Percentiles rank a stretch among this genome's conserved stretches.
Conservation (phyloP, 2,888 invertebrate genomes). For the Monoplex corrugatus region DNA sequence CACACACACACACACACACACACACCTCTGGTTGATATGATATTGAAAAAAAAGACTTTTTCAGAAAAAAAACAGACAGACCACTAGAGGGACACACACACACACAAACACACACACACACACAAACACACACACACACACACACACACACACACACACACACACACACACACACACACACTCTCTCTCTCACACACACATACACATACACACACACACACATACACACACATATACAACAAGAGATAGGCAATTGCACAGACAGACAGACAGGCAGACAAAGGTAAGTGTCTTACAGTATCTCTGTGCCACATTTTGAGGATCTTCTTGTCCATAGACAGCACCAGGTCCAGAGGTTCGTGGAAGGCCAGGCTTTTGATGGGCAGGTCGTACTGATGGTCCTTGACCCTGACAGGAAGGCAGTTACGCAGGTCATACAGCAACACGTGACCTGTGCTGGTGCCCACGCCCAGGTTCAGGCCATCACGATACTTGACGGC, state of each 20-base stretch:
- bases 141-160: neutral
- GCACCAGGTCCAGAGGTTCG: conserved; percentile 75
- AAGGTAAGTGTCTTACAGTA: conserved; percentile 84
- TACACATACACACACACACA: neutral
- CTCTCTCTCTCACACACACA: neutral
- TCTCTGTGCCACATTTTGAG: conserved; percentile 83
- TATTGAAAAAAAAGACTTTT: too few relatives aligned
- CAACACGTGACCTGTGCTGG: conserved; percentile 93
- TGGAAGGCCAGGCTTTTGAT: conserved; percentile 95
- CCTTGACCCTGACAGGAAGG: conserved; percentile 93
- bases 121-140: neutral
- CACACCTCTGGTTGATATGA: too few relatives aligned
- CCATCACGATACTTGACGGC: conserved; percentile 81
- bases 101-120: neutral
- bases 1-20: neutral
- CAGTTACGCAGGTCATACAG: conserved; percentile 96
- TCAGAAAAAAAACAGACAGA: neutral
- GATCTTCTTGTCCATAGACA: conserved; percentile 80
- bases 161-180: too few relatives aligned
- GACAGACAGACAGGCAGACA: neutral
- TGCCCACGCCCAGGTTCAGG: conserved; percentile 90
- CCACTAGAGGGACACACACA: neutral
- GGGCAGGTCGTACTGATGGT: conserved; percentile 96
- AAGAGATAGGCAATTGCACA: neutral
- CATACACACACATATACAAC: neutral